Evolutionary conservation across 2,888 invertebrate genomes (phyloP).

Genomic region (Meandrusa payeni): DNA sequence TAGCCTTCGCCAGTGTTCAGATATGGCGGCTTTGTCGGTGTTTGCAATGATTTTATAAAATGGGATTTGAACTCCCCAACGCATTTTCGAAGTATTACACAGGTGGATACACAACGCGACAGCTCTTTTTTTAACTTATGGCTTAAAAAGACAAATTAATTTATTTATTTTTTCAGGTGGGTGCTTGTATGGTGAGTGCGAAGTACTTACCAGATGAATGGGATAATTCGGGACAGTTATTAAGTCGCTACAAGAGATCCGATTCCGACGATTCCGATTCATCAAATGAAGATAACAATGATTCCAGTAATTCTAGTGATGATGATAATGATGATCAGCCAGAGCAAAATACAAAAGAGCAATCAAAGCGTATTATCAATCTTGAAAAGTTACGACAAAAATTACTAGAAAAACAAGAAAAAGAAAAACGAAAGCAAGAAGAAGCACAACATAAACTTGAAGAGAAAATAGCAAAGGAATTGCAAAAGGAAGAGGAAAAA

Average conservation of each 20-base stretch:
- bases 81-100: too few relatives aligned
- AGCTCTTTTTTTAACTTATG: too few relatives aligned
- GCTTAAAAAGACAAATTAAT: too few relatives aligned
- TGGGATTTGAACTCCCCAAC: too few relatives aligned
- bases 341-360: slow-evolving; percentile 30
- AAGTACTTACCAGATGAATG: slow-evolving; percentile 65
- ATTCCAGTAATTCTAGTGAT: slow-evolving; percentile 34
- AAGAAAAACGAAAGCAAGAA: slow-evolving; percentile 33
- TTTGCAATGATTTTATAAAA: too few relatives aligned
- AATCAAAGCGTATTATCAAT: slow-evolving; percentile 36
- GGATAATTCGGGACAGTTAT: slow-evolving; percentile 40
- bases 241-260: slow-evolving; percentile 44
- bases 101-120: too few relatives aligned
- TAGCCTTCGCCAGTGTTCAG: too few relatives aligned
- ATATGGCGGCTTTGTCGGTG: too few relatives aligned
- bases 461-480: slow-evolving; percentile 40
- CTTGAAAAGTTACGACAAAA: slow-evolving; percentile 40
- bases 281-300: slow-evolving; percentile 40
- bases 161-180: slow-evolving; percentile 49
- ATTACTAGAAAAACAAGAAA: slow-evolving; percentile 42
- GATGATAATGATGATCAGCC: slow-evolving; percentile 32
- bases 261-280: slow-evolving; percentile 46
- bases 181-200: slow-evolving; percentile 60
- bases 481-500: slow-evolving; percentile 38
- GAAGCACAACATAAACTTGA: slow-evolving; percentile 42